These are phyloP conservation scores for Aspidiotus destructor DNA, from an alignment of 2,888 invertebrate species.

Conservation along the genomic window DNA sequence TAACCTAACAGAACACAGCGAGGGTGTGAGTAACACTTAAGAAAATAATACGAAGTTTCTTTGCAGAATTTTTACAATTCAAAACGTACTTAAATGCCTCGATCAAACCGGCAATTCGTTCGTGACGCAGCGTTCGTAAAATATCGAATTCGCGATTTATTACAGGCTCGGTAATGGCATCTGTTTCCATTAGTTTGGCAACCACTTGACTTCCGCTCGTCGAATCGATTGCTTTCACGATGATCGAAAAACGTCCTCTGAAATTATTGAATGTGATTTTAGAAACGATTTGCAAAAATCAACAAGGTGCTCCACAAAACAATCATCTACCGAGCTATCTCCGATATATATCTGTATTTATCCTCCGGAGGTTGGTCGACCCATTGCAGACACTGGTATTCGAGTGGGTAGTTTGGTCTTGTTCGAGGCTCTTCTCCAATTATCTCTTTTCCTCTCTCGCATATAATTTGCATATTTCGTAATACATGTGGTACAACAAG, in stretches of 20 bases:
- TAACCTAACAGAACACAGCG: constrained; percentile 52
- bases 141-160: constrained; percentile 75
- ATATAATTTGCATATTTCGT: constrained; percentile 73
- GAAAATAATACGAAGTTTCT: no score
- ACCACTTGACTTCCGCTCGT: constrained; percentile 61
- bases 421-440: constrained; percentile 53
- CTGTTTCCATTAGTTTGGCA: constrained; percentile 68
- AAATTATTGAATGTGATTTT: constrained; percentile 35
- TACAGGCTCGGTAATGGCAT: constrained; percentile 54
- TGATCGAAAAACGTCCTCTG: constrained; percentile 76
- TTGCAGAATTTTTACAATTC: background rate
- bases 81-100: constrained; percentile 41
- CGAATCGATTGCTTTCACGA: constrained; percentile 72
- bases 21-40: background rate
- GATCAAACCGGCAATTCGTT: constrained; percentile 67
- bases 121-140: constrained; percentile 71
- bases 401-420: constrained; percentile 62
- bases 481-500: constrained; percentile 72
- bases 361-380: constrained; percentile 56
- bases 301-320: background rate
- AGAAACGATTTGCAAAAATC: background rate
- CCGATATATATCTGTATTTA: constrained; percentile 75
- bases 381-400: constrained; percentile 66
- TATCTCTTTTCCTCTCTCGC: constrained; percentile 67
- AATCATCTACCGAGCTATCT: constrained; percentile 52